Conservation (phyloP, 2,797 vertebrate species). For the Trachops cirrhosus region DNA sequence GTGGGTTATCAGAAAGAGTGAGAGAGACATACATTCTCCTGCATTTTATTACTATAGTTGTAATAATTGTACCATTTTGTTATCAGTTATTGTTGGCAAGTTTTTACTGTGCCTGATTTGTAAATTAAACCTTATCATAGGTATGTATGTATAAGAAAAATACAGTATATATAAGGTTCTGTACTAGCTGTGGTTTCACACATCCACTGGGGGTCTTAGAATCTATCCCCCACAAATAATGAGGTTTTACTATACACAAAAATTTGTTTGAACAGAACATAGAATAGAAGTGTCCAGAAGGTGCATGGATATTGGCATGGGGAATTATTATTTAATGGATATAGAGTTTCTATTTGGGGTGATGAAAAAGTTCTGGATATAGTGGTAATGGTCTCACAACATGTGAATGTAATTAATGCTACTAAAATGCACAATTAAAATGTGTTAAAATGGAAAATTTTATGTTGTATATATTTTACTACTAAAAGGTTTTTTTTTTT, state of each 20-base stretch:
- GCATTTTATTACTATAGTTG: not conserved
- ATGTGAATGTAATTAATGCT: not conserved
- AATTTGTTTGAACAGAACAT: not conserved
- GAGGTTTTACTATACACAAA: not conserved
- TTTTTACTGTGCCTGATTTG: not conserved
- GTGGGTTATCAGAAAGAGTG: not conserved
- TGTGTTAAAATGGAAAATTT: not conserved
- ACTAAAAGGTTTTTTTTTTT: not conserved
- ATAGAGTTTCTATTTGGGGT: not conserved
- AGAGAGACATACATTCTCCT: not conserved
- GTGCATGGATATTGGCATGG: not conserved
- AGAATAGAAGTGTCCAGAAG: not conserved
- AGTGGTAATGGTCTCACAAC: not conserved
- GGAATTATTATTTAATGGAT: not conserved
- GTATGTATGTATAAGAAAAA: not conserved
- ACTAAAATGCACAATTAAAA: not conserved
- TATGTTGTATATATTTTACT: not conserved
- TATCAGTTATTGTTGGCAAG: not conserved
- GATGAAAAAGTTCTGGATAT: not conserved
- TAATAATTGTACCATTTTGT: not conserved
- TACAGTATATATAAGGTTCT: not conserved
- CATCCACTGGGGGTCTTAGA: not conserved
- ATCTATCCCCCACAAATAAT: not conserved
- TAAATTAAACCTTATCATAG: not conserved
- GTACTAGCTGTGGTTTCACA: not conserved